Evolutionary conservation across 2,113 vertebrate species (phyloP).

Genomic region (Terrapene triunguis): DNA sequence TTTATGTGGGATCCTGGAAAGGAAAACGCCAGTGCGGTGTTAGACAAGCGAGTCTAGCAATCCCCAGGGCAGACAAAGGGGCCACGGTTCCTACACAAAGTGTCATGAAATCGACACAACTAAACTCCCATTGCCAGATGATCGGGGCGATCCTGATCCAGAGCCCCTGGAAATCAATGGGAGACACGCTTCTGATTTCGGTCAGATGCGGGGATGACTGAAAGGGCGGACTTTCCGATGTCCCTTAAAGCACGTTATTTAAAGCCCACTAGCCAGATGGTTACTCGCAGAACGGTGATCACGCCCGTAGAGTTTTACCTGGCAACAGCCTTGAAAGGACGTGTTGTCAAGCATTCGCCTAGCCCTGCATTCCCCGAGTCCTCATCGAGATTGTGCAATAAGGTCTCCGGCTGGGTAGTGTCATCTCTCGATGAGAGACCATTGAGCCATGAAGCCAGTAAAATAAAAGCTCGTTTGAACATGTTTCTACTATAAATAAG

Average conservation of each 20-base stretch:
- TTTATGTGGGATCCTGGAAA: too few species aligned
- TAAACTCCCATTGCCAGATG: background rate
- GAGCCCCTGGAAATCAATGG: background rate
- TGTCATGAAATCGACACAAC: background rate
- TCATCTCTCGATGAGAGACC: too few species aligned
- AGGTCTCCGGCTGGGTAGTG: background rate
- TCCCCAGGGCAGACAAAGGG: too few species aligned
- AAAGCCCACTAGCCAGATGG: too few species aligned
- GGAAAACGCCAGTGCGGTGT: too few species aligned
- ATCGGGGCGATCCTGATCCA: too few species aligned
- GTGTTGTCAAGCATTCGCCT: background rate
- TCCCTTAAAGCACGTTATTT: background rate
- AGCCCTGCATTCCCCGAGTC: background rate
- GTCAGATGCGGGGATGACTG: background rate
- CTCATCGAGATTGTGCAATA: background rate
- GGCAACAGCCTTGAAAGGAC: too few species aligned
- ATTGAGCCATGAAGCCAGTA: too few species aligned
- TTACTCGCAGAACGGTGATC: background rate
- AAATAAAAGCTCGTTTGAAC: background rate
- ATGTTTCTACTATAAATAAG: fast-evolving
- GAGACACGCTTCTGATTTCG: too few species aligned
- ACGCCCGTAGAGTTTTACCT: background rate
- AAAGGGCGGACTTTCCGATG: background rate
- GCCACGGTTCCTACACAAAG: too few species aligned
- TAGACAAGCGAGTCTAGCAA: too few species aligned